Conservation (phyloP, 2,113 vertebrate species). For the Platycercus adscitus region DNA sequence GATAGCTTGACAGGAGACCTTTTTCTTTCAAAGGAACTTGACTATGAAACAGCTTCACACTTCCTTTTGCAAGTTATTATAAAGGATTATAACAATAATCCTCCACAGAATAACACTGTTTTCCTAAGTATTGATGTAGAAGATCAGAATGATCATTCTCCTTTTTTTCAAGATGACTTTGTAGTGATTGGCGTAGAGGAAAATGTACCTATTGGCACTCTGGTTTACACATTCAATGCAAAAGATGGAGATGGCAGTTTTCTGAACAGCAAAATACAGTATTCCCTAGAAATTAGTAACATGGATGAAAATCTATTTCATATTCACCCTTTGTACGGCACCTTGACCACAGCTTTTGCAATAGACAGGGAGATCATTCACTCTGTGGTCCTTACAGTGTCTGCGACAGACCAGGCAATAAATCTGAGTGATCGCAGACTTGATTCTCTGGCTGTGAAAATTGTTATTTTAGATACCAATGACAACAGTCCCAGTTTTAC, state of each 20-base stretch:
- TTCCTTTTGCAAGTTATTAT: slow-evolving; percentile 80
- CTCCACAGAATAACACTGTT: slow-evolving; percentile 62
- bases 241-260: slow-evolving; percentile 87
- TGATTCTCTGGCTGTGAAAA: slow-evolving; percentile 76
- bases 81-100: slow-evolving; percentile 59
- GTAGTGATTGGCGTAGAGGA: slow-evolving; percentile 83
- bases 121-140: slow-evolving; percentile 83
- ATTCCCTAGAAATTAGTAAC: slow-evolving; percentile 74
- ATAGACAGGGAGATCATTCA: slow-evolving; percentile 82
- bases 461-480: slow-evolving; percentile 87
- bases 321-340: slow-evolving; percentile 82
- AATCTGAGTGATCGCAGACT: slow-evolving; percentile 72
- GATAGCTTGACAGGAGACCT: slow-evolving; percentile 82
- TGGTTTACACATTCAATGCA: slow-evolving; percentile 84
- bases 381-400: slow-evolving; percentile 79
- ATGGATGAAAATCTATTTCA: slow-evolving; percentile 75
- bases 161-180: slow-evolving; percentile 83
- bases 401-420: slow-evolving; percentile 80
- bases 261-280: slow-evolving; percentile 84
- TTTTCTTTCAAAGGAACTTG: slow-evolving; percentile 84
- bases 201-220: slow-evolving; percentile 79
- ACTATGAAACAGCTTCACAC: slow-evolving; percentile 84
- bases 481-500: slow-evolving; percentile 87
- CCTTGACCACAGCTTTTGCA: slow-evolving; percentile 75
- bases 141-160: slow-evolving; percentile 88